Conservation (phyloP, 2,888 invertebrate genomes). For the Tiphia femorata region DNA sequence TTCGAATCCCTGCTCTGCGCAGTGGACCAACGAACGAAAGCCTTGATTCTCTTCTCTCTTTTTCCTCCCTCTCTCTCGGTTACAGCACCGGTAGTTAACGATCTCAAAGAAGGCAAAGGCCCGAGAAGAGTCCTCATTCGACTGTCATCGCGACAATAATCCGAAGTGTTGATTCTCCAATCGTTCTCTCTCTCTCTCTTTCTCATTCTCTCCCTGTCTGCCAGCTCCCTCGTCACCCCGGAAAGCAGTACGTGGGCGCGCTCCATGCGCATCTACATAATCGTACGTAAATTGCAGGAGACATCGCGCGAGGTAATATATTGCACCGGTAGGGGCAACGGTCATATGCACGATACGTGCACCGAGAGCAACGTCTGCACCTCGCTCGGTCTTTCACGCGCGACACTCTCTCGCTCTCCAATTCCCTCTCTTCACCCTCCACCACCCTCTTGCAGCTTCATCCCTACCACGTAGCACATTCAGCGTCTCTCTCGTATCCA, state of each 20-base stretch:
- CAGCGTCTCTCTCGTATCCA: too few species aligned
- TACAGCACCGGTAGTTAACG: too few species aligned
- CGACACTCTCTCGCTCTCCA: background rate
- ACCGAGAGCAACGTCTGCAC: conserved; percentile 22
- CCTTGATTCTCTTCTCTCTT: too few species aligned
- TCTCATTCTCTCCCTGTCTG: background rate
- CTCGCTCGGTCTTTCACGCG: background rate
- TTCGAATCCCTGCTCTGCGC: too few species aligned
- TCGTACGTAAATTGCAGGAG: conserved; percentile 62
- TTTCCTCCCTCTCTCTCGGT: too few species aligned
- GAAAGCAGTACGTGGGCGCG: conserved; percentile 33
- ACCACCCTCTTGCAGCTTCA: background rate
- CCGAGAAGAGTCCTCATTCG: background rate
- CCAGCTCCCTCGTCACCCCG: too few species aligned
- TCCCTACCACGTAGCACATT: background rate
- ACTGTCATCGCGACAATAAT: conserved; percentile 1
- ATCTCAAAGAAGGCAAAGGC: background rate
- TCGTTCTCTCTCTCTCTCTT: background rate
- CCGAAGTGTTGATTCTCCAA: conserved; percentile 9
- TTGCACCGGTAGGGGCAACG: conserved; percentile 44
- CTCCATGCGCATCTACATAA: conserved; percentile 57
- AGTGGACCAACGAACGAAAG: too few species aligned
- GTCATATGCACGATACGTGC: conserved; percentile 41
- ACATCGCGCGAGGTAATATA: conserved; percentile 59
- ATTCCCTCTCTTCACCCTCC: background rate